Evolutionary conservation across 1,140 invertebrate genomes (phyloP).

Genomic region (Condylostylus longicornis): DNA sequence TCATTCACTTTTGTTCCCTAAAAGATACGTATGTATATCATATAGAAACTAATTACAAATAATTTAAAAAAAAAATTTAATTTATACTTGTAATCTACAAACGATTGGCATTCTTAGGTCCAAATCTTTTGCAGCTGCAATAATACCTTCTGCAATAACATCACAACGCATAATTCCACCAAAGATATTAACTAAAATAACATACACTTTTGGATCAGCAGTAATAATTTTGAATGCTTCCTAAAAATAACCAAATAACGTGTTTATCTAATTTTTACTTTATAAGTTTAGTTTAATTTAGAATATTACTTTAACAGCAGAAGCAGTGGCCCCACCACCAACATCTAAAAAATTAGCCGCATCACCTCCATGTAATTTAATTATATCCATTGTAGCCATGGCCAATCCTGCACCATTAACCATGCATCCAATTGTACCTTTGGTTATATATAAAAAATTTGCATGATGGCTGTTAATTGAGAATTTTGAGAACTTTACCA

Average conservation of each 20-base stretch:
- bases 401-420: constrained; percentile 95
- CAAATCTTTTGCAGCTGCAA: constrained; percentile 76
- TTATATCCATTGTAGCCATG: constrained; percentile 98
- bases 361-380: constrained; percentile 84
- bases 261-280: constrained; percentile 11
- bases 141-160: constrained; percentile 88
- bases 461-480: too few relatives aligned
- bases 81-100: constrained; percentile 59
- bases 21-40: constrained; percentile 9
- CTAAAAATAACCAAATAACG: constrained; percentile 32
- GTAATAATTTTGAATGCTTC: constrained; percentile 97
- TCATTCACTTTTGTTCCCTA: constrained; percentile 91
- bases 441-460: too few relatives aligned
- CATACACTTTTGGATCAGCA: constrained; percentile 48
- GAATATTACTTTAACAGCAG: constrained; percentile 57
- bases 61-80: too few relatives aligned
- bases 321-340: constrained; percentile 86
- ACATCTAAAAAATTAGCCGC: constrained; percentile 97
- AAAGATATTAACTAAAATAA: constrained; percentile 63
- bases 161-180: constrained; percentile 92
- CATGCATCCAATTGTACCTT: constrained; percentile 60
- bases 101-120: constrained; percentile 80
- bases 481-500: too few relatives aligned
- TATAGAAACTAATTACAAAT: constrained; percentile 1
- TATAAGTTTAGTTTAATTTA: constrained; percentile 10